Conservation (phyloP, 2,888 invertebrate genomes). For the Auanema freiburgensis region DNA sequence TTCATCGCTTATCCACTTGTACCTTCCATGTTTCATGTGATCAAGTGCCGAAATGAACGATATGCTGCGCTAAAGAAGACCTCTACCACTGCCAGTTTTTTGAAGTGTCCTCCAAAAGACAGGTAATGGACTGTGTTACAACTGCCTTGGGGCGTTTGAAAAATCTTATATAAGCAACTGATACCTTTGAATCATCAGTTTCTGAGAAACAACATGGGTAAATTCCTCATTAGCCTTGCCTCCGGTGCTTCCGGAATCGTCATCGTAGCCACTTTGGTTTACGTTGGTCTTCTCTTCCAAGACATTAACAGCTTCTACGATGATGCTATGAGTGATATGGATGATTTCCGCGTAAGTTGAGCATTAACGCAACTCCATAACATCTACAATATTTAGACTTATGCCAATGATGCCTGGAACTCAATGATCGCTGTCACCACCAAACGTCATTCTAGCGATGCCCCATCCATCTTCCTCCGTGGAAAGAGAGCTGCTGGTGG, state of each 20-base stretch:
- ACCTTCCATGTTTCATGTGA: too few species aligned
- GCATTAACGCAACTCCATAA: background rate
- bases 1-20: too few species aligned
- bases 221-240: background rate
- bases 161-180: slow-evolving; percentile 5
- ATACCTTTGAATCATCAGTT: slow-evolving; percentile 1
- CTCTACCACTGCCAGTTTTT: too few species aligned
- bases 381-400: too few species aligned
- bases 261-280: slow-evolving; percentile 2
- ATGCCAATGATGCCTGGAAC: too few species aligned
- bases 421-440: too few species aligned
- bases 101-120: too few species aligned
- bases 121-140: too few species aligned
- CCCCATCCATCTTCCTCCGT: background rate
- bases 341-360: background rate
- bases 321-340: background rate
- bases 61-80: too few species aligned
- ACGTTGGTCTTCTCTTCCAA: background rate
- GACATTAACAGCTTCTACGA: background rate
- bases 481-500: slow-evolving; percentile 1
- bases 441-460: too few species aligned
- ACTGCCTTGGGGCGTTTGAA: background rate
- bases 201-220: slow-evolving; percentile 1
- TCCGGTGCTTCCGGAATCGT: slow-evolving; percentile 5
- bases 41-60: too few species aligned